Base-by-base conservation (phyloP, 2,797 vertebrate genomes). In the Mus caroli region DNA sequence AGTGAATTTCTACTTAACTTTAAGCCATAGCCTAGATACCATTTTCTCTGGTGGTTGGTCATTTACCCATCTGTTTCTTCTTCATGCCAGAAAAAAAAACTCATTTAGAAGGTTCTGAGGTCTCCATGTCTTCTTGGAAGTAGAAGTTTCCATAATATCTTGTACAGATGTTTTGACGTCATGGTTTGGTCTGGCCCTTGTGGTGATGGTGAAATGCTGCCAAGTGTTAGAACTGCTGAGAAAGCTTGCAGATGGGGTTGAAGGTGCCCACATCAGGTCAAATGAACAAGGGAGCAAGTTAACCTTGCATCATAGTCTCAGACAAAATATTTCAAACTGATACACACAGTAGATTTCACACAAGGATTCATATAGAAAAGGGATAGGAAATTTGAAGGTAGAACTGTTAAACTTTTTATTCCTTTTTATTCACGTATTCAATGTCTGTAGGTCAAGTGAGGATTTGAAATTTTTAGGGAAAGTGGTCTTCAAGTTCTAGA, bases 101-200 rank as follows among this genome's bases (percentile, higher is more conserved):
- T 91, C 37, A 69, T 86, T 95, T 88, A 90, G 71, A 92, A 96
- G 94, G 92, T 95, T 95, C 94, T 95, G 86, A 95, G 86, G 79
- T 94, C 71, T 84, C 34, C 9, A 43, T 64, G 67, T 89, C 87
- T 97, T 96, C 96, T 90, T 84, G 94, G 95, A 98, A 97, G 52
- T 62, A 60, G 37, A 26, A 85, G 15, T 93, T 97, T 83, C 91
- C 56, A 79, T 75, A 73, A 84, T 54, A 43, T 43, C 31, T 78
- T 50, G 20, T 14, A 62, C 76, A n/a, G n/a, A 77, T 62, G 43
- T n/a, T 40, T 4, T 52, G 43, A 22, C 8, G 37, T 64, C 58
- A 37, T 6, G 13, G 8, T 50, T 64, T 37, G 1, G 20, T 52
- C 1, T 37, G 43, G 3, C 43, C 40, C 43, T 43, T 43, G 43